These are phyloP conservation scores for Tromatobia lineatoria DNA, from an alignment of 2,888 invertebrate genomes.

Conservation along the genomic window DNA sequence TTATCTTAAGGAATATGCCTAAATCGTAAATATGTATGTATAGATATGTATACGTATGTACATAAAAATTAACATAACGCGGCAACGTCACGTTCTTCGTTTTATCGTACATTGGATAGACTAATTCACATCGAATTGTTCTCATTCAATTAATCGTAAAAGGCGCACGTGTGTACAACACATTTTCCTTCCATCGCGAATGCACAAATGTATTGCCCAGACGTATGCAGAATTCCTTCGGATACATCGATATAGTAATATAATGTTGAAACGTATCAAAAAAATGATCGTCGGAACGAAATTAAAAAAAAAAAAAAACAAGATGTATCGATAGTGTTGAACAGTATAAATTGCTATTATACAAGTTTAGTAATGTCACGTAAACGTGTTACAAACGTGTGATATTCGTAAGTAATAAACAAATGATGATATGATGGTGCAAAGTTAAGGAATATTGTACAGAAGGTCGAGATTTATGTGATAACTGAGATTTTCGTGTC, in stretches of 20 bases:
- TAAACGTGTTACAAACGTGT: slow-evolving; percentile 37
- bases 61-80: slow-evolving; percentile 83
- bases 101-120: slow-evolving; percentile 77
- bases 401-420: slow-evolving; percentile 42
- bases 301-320: slow-evolving; percentile 43
- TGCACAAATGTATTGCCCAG: slow-evolving; percentile 47
- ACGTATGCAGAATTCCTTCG: slow-evolving; percentile 46
- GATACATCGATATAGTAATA: slow-evolving; percentile 33
- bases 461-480: slow-evolving; percentile 35
- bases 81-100: slow-evolving; percentile 78
- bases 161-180: slow-evolving; percentile 47
- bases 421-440: slow-evolving; percentile 48
- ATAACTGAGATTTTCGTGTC: slow-evolving; percentile 34
- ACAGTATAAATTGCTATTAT: slow-evolving; percentile 52
- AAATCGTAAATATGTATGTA: slow-evolving; percentile 80
- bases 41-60: slow-evolving; percentile 81
- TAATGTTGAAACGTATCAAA: slow-evolving; percentile 39
- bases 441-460: slow-evolving; percentile 42
- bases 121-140: slow-evolving; percentile 76
- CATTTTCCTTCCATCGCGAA: slow-evolving; percentile 40
- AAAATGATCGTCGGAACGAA: slow-evolving; percentile 45
- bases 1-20: slow-evolving; percentile 82
- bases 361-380: slow-evolving; percentile 44
- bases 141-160: slow-evolving; percentile 53
- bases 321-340: slow-evolving; percentile 45